Base-by-base conservation (phyloP, 2,113 vertebrate species). In the Pseudorasbora parva region DNA sequence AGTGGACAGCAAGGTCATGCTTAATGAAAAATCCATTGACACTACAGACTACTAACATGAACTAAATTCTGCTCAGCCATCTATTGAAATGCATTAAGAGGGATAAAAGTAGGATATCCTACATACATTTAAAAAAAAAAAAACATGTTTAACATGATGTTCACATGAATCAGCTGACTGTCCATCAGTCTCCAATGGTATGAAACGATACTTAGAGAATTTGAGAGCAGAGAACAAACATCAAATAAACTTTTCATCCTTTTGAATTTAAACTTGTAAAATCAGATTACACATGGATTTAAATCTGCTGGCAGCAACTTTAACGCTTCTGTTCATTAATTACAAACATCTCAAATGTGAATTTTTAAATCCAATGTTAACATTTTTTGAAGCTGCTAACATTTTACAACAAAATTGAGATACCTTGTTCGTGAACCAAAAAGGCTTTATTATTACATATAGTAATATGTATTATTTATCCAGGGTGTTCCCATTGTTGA, bases 1-100 rank as follows among this genome's bases (percentile, higher is more conserved):
- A 72, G n/a, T 8, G 45, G 57, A 41, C 19, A 45, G 7, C 54
- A 78, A 60, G 56, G 76, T 62, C 76, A 62, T 8, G 17, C 59
- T 49, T 49, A 33, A 66, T 79, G 60, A 49, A 66, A 79, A 64
- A 47, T 62, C 57, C 43, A 79, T 33, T 43, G 12, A 45, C 56
- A 62, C 15, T 30, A 79, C 23, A 79, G 43, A 30, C n/a, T 57
- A 49, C 21, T 8, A 15, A 25, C n/a, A 78, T 78, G n/a, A 78
- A 60, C n/a, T 45, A 66, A 62, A 79, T 49, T 43, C 15, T 49
- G 43, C 43, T 25, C 15, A 30, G 5, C 8, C 23, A 30, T n/a
- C 51, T 8, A 66, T 10, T 47, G 5, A 79, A 49, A 66, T 49
- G 4, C 2, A 64, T 79, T 47, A 21, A 8, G 23, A 12, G 14